phyloP scores from a whole-genome alignment of 1,140 invertebrate genomes.

The Watersipora subatra region DNA sequence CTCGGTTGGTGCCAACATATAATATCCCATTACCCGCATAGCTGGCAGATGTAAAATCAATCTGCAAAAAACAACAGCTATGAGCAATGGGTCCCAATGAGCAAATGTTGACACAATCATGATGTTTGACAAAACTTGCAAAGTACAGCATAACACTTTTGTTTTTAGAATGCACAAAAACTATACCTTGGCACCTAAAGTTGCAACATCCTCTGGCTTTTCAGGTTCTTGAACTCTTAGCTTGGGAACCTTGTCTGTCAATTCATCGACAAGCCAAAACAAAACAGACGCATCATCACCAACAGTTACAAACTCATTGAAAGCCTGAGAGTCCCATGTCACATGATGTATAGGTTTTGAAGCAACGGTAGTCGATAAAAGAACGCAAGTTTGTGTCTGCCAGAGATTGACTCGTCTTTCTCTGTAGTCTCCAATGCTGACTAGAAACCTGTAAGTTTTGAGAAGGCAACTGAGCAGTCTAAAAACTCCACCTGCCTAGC shows the following conservation, averaged over 20 bases:
- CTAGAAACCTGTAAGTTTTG: conserved; percentile 4
- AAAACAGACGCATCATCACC: conserved; percentile 24
- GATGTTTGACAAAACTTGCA: too few species aligned
- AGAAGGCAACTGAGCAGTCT: too few species aligned
- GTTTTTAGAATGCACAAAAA: too few species aligned
- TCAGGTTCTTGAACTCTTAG: conserved; percentile 35
- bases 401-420: conserved; percentile 30
- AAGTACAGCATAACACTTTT: too few species aligned
- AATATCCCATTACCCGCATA: conserved; percentile 33
- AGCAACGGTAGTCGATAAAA: conserved; percentile 22
- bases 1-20: conserved; percentile 26
- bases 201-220: conserved; percentile 25
- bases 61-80: not conserved
- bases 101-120: too few species aligned
- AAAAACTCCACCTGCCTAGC: too few species aligned
- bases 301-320: conserved; percentile 35
- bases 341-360: conserved; percentile 25
- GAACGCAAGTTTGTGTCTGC: conserved; percentile 24
- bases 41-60: conserved; percentile 29
- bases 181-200: not conserved
- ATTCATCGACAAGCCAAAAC: conserved; percentile 38
- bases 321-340: conserved; percentile 32
- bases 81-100: too few species aligned
- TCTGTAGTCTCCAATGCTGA: conserved; percentile 26
- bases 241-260: conserved; percentile 14